Conservation (phyloP, 1,140 invertebrate genomes). For the Drosophila subpulchrella region DNA sequence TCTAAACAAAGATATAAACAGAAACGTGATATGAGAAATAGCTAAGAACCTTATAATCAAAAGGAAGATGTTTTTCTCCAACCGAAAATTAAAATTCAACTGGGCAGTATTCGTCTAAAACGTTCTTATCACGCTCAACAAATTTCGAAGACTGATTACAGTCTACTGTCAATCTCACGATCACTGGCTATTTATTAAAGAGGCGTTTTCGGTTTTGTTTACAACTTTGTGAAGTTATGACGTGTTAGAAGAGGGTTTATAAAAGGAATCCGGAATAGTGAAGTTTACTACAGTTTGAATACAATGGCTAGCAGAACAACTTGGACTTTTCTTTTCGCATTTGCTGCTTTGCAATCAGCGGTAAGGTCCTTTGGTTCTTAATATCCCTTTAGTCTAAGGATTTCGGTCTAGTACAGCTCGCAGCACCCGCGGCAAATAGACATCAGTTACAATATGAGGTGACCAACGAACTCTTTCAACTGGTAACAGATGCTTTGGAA, state of each 20-base stretch:
- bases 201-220: constrained; percentile 22
- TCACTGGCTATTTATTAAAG: constrained; percentile 16
- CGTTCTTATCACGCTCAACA: constrained; percentile 55
- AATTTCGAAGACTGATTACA: constrained; percentile 53
- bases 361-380: constrained; percentile 16
- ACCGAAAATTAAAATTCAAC: constrained; percentile 24
- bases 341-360: constrained; percentile 28
- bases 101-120: constrained; percentile 24
- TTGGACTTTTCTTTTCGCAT: constrained; percentile 28
- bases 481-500: background rate
- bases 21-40: constrained; percentile 6
- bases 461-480: constrained; percentile 16
- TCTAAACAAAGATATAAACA: constrained; percentile 13
- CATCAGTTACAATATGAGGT: constrained; percentile 26
- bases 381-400: no score
- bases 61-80: background rate
- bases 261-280: constrained; percentile 12
- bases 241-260: background rate
- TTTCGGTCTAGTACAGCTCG: background rate
- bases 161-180: constrained; percentile 26
- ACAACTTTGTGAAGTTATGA: background rate
- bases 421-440: constrained; percentile 20
- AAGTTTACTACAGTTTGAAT: constrained; percentile 1
- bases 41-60: background rate
- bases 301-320: constrained; percentile 15